A percentile compares a stretch with the other conserved stretches of the same genome.
Conservation (phyloP, 35 echinoderm and acorn worm species). For the Patiria miniata region DNA sequence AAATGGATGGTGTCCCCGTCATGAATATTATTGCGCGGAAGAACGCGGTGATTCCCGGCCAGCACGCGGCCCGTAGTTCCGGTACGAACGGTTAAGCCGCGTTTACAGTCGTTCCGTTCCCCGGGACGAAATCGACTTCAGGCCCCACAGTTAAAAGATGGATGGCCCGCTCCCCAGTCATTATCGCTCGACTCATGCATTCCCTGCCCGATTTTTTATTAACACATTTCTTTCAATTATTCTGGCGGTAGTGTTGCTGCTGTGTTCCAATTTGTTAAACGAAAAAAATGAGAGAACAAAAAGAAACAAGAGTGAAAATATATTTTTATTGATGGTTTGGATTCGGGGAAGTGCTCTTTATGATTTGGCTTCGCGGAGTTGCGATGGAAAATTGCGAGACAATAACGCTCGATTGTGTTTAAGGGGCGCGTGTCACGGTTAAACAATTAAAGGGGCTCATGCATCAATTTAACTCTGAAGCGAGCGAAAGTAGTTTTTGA, state of each 20-base stretch:
- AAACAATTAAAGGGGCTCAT: slow-evolving; percentile 7
- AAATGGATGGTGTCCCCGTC: neutral
- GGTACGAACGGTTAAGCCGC: neutral
- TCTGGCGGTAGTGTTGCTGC: neutral
- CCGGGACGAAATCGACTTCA: too few species aligned
- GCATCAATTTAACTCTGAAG: neutral
- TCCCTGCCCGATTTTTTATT: neutral
- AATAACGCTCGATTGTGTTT: neutral
- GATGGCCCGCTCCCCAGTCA: neutral
- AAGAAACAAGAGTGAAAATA: too few species aligned
- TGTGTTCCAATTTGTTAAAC: slow-evolving; percentile 8
- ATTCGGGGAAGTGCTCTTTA: too few species aligned
- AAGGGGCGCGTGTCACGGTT: slow-evolving; percentile 1
- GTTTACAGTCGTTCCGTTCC: slow-evolving; percentile 1
- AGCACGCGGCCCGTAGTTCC: slow-evolving; percentile 11
- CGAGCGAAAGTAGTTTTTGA: neutral
- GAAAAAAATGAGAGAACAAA: neutral
- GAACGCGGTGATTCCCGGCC: neutral
- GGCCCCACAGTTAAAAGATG: neutral
- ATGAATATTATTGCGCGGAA: slow-evolving; percentile 6
- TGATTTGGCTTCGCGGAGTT: too few species aligned
- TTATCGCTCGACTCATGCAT: neutral
- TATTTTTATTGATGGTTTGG: too few species aligned
- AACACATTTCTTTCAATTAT: slow-evolving; percentile 32
- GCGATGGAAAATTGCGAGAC: too few species aligned